Evolutionary conservation across 2,113 vertebrate genomes (phyloP).

Genomic region (Empidonax alnorum): DNA sequence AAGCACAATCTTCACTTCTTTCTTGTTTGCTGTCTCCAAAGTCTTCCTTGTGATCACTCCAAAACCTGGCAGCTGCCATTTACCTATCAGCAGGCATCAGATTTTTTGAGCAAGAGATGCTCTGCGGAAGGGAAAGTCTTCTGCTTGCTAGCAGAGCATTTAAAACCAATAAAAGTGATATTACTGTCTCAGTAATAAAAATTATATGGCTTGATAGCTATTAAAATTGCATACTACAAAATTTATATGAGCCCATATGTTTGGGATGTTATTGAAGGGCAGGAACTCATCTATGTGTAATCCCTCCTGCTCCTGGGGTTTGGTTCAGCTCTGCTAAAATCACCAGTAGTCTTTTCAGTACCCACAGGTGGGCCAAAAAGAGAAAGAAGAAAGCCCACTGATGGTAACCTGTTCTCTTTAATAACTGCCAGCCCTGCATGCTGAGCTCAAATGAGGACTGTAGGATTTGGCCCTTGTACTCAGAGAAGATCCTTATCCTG

Average conservation of each 20-base stretch:
- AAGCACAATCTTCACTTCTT: neutral
- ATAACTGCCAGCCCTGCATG: neutral
- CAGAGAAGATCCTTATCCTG: neutral
- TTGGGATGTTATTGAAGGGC: neutral
- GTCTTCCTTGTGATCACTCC: neutral
- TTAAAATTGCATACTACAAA: conserved; percentile 19
- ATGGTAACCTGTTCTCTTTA: neutral
- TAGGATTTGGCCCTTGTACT: neutral
- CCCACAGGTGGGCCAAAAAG: neutral
- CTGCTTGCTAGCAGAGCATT: neutral
- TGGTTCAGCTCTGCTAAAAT: neutral
- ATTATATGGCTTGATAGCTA: conserved; percentile 12
- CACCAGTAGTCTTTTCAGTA: neutral
- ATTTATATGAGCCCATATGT: neutral
- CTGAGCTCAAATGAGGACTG: neutral
- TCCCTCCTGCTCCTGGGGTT: neutral
- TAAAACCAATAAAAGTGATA: conserved; percentile 5
- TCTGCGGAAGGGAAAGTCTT: conserved; percentile 7
- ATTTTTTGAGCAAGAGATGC: neutral
- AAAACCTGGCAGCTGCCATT: neutral
- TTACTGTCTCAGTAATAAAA: conserved; percentile 47
- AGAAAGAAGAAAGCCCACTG: neutral
- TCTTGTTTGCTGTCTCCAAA: neutral
- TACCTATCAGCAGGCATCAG: neutral
- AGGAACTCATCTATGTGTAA: neutral